Conservation (phyloP, 2,888 invertebrate species). For the Eudemis profundana region DNA sequence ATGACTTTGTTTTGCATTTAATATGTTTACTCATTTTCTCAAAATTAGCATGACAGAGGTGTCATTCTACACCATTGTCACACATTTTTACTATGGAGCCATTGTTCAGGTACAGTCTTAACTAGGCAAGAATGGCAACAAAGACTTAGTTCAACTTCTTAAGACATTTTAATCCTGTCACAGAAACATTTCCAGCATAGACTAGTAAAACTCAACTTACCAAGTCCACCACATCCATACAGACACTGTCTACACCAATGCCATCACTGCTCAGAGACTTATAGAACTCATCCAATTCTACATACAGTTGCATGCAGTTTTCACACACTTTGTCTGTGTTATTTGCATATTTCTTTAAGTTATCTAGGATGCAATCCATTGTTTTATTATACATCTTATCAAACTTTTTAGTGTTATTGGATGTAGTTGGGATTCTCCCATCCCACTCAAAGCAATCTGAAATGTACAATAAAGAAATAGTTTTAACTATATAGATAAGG, state of each 20-base stretch:
- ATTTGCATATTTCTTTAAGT: constrained; percentile 58
- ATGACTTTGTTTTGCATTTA: too few relatives aligned
- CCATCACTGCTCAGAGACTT: constrained; percentile 82
- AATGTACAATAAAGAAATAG: constrained; percentile 50
- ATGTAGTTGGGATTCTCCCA: constrained; percentile 70
- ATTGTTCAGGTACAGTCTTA: too few relatives aligned
- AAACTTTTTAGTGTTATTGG: constrained; percentile 81
- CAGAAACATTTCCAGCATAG: too few relatives aligned
- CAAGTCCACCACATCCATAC: constrained; percentile 89
- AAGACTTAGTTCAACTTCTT: too few relatives aligned
- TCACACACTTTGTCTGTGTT: constrained; percentile 76
- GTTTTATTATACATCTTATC: constrained; percentile 75
- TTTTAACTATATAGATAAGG: too few relatives aligned
- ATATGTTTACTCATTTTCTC: too few relatives aligned
- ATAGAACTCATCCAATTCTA: constrained; percentile 84
- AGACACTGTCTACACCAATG: constrained; percentile 85
- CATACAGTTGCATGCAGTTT: constrained; percentile 83
- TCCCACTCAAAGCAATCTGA: constrained; percentile 85
- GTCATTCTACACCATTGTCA: too few relatives aligned
- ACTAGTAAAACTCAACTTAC: constrained; percentile 83
- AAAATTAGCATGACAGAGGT: too few relatives aligned
- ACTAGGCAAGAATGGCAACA: too few relatives aligned
- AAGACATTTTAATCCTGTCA: too few relatives aligned
- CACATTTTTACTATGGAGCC: too few relatives aligned
- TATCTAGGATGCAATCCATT: constrained; percentile 70